Percentiles rank a stretch among this genome's conserved stretches.
Conservation (phyloP, 1,140 invertebrate species). For the Doryteuthis pealeii region DNA sequence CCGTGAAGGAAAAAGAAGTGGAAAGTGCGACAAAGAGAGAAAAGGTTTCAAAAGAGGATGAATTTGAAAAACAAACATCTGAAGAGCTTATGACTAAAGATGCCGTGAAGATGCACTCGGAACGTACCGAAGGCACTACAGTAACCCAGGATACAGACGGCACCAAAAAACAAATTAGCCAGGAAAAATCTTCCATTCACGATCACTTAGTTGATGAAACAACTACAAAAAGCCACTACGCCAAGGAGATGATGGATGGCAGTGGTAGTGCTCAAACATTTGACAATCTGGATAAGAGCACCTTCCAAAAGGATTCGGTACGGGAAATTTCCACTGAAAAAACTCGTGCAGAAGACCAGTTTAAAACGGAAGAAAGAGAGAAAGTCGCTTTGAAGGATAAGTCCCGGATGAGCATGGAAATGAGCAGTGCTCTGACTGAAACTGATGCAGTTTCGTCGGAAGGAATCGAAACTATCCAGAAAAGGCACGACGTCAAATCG, state of each 20-base stretch:
- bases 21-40: background rate
- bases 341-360: background rate
- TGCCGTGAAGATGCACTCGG: background rate
- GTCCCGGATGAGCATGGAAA: background rate
- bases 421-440: background rate
- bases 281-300: background rate
- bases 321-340: background rate
- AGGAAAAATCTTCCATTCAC: background rate
- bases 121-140: background rate
- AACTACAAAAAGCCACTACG: background rate
- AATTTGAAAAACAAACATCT: background rate
- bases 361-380: background rate
- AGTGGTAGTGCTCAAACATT: background rate
- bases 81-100: background rate
- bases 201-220: background rate
- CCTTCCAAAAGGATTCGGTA: background rate
- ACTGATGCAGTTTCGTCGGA: too few relatives aligned
- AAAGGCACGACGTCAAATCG: background rate
- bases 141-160: background rate
- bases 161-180: background rate
- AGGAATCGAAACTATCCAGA: background rate
- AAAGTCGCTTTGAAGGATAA: background rate
- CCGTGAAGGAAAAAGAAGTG: background rate
- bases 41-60: background rate
- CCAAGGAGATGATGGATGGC: background rate